Percentiles rank a stretch among this genome's conserved stretches.
These are phyloP conservation scores for Phragmatobia fuliginosa DNA, from an alignment of 2,888 invertebrate genomes.

Conservation along the genomic window DNA sequence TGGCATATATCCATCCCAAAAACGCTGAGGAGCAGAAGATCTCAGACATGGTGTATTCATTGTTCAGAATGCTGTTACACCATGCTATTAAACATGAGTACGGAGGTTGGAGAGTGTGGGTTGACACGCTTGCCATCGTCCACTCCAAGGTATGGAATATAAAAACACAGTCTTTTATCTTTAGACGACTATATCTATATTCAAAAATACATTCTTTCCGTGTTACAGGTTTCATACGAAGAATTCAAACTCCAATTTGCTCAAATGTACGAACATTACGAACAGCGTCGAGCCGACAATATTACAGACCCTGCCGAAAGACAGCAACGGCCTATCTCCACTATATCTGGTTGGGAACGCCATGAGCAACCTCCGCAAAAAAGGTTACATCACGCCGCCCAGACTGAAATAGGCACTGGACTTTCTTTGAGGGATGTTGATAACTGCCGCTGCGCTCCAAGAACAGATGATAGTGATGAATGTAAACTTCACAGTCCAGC, in stretches of 20 bases:
- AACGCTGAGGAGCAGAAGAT: constrained; percentile 98
- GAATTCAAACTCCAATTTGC: constrained; percentile 99
- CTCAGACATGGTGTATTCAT: constrained; percentile 98
- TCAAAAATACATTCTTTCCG: background rate
- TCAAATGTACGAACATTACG: constrained; percentile 98
- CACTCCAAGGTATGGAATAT: constrained; percentile 95
- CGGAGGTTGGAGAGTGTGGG: constrained; percentile 99
- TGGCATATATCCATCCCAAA: constrained; percentile 99
- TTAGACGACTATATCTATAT: too few relatives aligned
- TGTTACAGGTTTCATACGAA: constrained; percentile 95
- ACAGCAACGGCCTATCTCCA: constrained; percentile 97
- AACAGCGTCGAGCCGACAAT: constrained; percentile 96
- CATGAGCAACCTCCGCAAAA: constrained; percentile 33
- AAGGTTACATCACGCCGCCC: constrained; percentile 72
- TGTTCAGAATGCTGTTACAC: constrained; percentile 98
- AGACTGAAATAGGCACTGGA: constrained; percentile 81
- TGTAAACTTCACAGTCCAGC: constrained; percentile 87
- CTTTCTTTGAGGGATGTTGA: constrained; percentile 79
- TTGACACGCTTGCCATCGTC: constrained; percentile 99
- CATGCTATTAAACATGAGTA: constrained; percentile 99
- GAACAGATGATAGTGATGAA: constrained; percentile 68
- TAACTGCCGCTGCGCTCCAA: constrained; percentile 71
- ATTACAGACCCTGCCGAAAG: constrained; percentile 97
- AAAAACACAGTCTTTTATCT: too few relatives aligned
- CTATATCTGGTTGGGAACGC: constrained; percentile 97